Evolutionary conservation across 1,140 invertebrate species (phyloP), one percentile per base, ranked within the genome.

Genomic region (Drosophila pseudoobscura): DNA sequence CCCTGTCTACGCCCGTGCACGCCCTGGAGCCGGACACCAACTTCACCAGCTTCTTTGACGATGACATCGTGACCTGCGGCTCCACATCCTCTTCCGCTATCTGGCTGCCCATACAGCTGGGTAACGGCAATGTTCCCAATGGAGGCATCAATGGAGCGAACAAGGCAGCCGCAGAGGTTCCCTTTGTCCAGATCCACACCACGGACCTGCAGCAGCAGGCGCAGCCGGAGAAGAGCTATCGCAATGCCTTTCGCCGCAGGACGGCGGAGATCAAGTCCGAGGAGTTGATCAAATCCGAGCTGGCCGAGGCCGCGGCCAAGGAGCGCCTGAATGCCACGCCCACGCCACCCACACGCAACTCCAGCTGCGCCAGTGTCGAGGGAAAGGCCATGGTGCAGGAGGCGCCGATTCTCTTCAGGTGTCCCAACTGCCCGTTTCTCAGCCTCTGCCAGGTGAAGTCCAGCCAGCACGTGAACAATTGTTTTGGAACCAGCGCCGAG

Each of bases 141-240:
- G 35, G 35, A 39, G 35, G 3, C 11, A 13, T 39, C 35, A 39
- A 13, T 4, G 35, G 39, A 39, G 4, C 51, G 15, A 44, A 44
- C 9, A 63, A 69, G 26, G 31, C 29, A 22, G 20, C 44, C 15
- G 20, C 35, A 4, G 35, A 39, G 50, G 87, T 91, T 41, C 90
- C 90, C 0, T 91, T 91, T 47, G 90, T 91, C 6, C 90, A 91
- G 58, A 91, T 91, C 8, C 90, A 91, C 31, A 91, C 90, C 0
- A 91, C 87, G 1, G 75, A 91, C 44, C 41, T 91, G 17, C 90
- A 91, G 35, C 78, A 78, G 22, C 71, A 90, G 8, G 55, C 72
- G 2, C 75, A 78, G 44, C 78, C 80, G 45, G 69, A 75, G 17
- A 76, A 74, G 20, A 89, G 77, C 57, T 91, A 83, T 64, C 76